These are phyloP conservation scores for Gallinago stenura DNA, from an alignment of 2,797 vertebrate species.

Conservation along the genomic window DNA sequence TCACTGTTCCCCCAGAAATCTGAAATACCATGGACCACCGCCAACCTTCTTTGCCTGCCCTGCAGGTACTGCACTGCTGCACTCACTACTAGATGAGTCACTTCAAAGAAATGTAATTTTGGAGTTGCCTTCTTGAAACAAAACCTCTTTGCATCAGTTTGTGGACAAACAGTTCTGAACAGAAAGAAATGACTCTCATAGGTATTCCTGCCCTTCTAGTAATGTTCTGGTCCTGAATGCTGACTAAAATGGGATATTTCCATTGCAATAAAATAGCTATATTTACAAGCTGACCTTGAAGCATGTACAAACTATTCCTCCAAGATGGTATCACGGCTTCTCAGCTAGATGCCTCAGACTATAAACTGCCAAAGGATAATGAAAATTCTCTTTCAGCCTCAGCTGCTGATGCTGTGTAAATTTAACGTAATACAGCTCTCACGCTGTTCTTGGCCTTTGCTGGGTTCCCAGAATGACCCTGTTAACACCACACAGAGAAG, in stretches of 20 bases:
- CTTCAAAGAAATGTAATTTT: background rate
- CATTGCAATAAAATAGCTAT: conserved; percentile 4
- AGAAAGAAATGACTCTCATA: background rate
- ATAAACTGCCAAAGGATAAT: background rate
- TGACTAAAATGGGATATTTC: background rate
- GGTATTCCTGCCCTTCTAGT: background rate
- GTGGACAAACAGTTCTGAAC: background rate
- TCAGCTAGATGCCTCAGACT: background rate
- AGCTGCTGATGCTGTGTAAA: background rate
- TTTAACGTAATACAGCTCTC: background rate
- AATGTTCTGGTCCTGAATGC: background rate
- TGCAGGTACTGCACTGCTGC: background rate
- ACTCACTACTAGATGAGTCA: conserved; percentile 3
- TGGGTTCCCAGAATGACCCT: background rate
- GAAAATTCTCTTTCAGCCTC: conserved; percentile 7
- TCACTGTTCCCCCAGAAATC: background rate
- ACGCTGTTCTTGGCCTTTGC: background rate
- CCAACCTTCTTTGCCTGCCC: background rate
- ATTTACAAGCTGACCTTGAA: conserved; percentile 17
- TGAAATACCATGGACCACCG: background rate
- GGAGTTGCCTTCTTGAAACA: background rate
- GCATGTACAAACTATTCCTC: background rate
- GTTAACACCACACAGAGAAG: background rate
- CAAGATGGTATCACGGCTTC: background rate
- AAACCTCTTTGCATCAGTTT: background rate